Base-by-base conservation (phyloP, 1,140 invertebrate genomes). In the Leptinotarsa defecta region DNA sequence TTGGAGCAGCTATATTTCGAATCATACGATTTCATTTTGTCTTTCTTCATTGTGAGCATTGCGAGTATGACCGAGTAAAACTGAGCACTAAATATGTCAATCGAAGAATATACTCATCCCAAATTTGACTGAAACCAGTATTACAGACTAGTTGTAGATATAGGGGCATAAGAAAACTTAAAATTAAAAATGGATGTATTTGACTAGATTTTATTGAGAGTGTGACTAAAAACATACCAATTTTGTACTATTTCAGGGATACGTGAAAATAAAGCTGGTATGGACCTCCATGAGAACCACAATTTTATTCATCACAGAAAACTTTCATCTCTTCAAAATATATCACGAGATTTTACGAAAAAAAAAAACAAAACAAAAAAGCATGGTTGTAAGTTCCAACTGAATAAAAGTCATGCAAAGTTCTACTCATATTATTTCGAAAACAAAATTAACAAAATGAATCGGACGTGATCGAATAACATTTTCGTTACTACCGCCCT, bases 141-240 rank as follows among this genome's bases (percentile, higher is more conserved):
- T 19, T 8, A 4, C 17, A n/a, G n/a, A 57, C n/a, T 17, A 17
- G 13, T 57, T 57, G 52, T 57, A 57, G 4, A n/a, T 17, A 57
- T 4, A 19, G 17, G 52, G 13, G n/a, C 52, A 19, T 57, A 17
- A 57, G 15, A 57, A 57, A 15, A 57, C 52, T 57, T 57, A 57
- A 57, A 57, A 57, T 17, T 57, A 57, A 8, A n/a, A 19, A 57
- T 57, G 52, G n/a, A 57, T 8, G 52, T 19, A 4, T 57, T 34
- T 57, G 52, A 57, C 52, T 57, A 57, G 52, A 57, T 57, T 57
- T 57, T 57, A 57, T 57, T 19, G 52, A 57, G 52, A 19, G n/a
- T 17, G n/a, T 8, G 52, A 19, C n/a, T 57, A 57, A 57, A 57
- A 57, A 57, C 6, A 57, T 15, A 57, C n/a, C 34, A 57, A 57